Base-by-base conservation (phyloP, 2,797 vertebrate species). In the Gallirallus australis region DNA sequence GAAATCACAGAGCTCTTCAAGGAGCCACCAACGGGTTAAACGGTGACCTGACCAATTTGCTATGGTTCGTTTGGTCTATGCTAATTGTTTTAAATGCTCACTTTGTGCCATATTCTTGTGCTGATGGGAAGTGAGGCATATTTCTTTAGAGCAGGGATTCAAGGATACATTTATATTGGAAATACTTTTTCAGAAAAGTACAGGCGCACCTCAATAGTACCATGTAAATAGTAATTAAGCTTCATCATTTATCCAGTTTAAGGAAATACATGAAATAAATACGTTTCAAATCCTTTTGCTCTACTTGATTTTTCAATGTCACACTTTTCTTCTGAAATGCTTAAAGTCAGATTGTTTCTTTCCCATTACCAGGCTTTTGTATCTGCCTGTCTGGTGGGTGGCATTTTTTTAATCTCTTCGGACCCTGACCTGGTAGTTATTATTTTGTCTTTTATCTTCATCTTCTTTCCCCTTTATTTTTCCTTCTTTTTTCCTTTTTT, bases 391-490 rank as follows among this genome's bases (percentile, higher is more conserved):
- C 98, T 98, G 97, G 98, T 98, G 98, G 94, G 88, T 98, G 97
- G 96, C 96, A 97, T 97, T 98, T 98, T 45, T 78, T 98, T 98
- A 98, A 97, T 97, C 96, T 98, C 97, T 97, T 98, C 89, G 98
- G 98, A 98, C 98, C 95, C 95, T 96, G 97, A 98, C 98, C 98
- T 97, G 94, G 97, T 97, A 97, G 98, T 98, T 98, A 98, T 98
- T 98, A 98, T 98, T 98, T 98, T 98, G 97, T 98, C 98, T 98
- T 99, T 98, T 98, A 98, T 98, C 98, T 98, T 98, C 98, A 96
- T 98, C 65, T 86, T 76, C 75, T 76, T 98, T 97, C 94, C 97
- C 94, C 98, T 98, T 98, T 98, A 98, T 98, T 98, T 79, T 71
- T 56, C 54, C 39, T 64, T 40, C n/a, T 98, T 97, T 97, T 45